Percentiles rank a stretch among this genome's conserved stretches.
Evolutionary conservation across 2,888 invertebrate species (phyloP).

Genomic region (Belgica antarctica): DNA sequence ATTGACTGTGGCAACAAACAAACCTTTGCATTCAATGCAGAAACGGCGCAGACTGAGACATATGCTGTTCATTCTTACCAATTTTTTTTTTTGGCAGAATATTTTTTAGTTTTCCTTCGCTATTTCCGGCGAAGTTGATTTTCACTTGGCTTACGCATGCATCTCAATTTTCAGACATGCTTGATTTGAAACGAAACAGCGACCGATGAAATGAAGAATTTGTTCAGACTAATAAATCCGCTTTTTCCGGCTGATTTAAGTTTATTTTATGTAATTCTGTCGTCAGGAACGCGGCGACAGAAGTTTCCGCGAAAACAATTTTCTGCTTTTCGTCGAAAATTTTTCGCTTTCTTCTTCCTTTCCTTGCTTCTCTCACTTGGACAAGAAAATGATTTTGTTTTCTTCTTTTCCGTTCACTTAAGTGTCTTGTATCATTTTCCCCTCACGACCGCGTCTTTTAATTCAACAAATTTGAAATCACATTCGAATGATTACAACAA

Average conservation of each 20-base stretch:
- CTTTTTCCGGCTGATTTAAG: neutral
- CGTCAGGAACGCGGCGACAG: neutral
- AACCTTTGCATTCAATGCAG: slow-evolving; percentile 52
- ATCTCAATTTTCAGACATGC: slow-evolving; percentile 2
- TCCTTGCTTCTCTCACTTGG: neutral
- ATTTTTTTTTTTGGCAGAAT: too few species aligned
- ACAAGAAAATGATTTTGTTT: neutral
- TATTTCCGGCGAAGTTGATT: neutral
- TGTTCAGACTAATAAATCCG: neutral
- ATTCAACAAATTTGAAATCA: neutral
- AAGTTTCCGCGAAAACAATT: neutral
- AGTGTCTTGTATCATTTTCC: neutral
- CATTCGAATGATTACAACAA: neutral
- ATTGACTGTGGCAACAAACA: too few species aligned
- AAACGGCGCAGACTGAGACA: slow-evolving; percentile 51
- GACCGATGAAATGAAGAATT: neutral
- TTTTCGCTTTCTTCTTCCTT: neutral
- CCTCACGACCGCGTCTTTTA: neutral
- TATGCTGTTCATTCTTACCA: slow-evolving; percentile 47
- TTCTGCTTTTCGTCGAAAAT: neutral
- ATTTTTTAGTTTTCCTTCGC: neutral
- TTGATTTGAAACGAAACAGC: neutral
- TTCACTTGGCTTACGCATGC: neutral
- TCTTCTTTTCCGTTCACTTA: neutral
- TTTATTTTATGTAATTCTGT: neutral